phyloP scores from a whole-genome alignment of 2,888 invertebrate species.

The Trichogramma dendrolimi region DNA sequence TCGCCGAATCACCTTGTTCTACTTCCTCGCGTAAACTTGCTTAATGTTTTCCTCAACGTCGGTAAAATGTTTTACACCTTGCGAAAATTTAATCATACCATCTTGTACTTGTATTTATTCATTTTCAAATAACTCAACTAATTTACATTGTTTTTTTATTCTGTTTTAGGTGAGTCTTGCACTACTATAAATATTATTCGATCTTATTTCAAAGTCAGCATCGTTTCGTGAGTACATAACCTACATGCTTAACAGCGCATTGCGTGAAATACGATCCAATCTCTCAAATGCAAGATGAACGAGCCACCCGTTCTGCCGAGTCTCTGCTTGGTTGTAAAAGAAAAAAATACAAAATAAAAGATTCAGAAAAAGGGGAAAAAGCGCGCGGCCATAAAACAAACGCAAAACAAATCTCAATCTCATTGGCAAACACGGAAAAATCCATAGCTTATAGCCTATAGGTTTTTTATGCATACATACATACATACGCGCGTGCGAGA shows the following conservation, averaged over 20 bases:
- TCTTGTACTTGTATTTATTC: too few relatives aligned
- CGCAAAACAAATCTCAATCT: slow-evolving; percentile 42
- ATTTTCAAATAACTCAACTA: too few relatives aligned
- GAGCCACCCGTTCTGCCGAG: too few relatives aligned
- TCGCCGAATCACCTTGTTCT: slow-evolving; percentile 29
- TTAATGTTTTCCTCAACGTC: too few relatives aligned
- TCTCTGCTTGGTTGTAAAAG: neutral
- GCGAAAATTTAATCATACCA: too few relatives aligned
- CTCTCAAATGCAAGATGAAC: neutral
- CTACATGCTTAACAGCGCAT: too few relatives aligned
- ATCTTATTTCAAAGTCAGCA: too few relatives aligned
- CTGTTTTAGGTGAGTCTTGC: too few relatives aligned
- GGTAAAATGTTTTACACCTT: too few relatives aligned
- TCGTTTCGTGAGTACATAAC: too few relatives aligned
- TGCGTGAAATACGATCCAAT: neutral
- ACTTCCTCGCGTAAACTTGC: neutral
- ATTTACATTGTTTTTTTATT: too few relatives aligned
- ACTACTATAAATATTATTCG: too few relatives aligned
- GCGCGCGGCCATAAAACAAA: slow-evolving; percentile 14
- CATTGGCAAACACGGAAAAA: slow-evolving; percentile 34
- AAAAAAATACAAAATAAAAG: slow-evolving; percentile 4
- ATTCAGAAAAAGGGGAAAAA: neutral
- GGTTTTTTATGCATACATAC: neutral
- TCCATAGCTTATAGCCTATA: neutral
- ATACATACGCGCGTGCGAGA: neutral